These are phyloP conservation scores for Tinamus major DNA, from an alignment of 2,797 vertebrate species.

Conservation along the genomic window DNA sequence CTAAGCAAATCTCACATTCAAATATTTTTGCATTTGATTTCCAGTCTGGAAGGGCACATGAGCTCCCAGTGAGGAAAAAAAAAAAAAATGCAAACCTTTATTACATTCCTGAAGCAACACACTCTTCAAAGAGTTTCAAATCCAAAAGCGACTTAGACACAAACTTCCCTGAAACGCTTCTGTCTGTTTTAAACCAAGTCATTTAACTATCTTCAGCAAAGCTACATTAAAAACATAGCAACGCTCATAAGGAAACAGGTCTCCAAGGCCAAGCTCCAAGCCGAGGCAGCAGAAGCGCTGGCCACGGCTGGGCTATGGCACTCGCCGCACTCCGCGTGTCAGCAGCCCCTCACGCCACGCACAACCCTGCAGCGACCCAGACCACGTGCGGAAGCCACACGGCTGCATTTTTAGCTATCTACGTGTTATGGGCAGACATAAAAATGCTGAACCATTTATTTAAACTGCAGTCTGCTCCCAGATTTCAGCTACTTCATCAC, in stretches of 20 bases:
- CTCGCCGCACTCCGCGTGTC: too few species aligned
- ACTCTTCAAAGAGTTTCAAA: not conserved
- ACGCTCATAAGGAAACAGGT: not conserved
- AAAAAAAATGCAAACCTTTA: not conserved
- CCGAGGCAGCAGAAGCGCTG: not conserved
- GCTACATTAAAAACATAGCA: not conserved
- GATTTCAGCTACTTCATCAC: not conserved
- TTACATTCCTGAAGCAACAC: not conserved
- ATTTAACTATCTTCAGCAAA: not conserved
- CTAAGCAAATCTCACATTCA: not conserved
- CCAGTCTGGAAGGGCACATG: not conserved
- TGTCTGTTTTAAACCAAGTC: not conserved
- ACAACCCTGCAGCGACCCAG: not conserved
- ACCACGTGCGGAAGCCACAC: not conserved
- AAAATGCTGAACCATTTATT: constrained; percentile 11
- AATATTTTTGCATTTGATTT: not conserved
- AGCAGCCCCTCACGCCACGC: too few species aligned
- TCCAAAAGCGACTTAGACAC: not conserved
- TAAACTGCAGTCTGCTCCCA: not conserved
- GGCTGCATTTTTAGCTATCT: constrained; percentile 31
- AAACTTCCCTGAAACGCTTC: not conserved
- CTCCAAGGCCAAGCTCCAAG: not conserved
- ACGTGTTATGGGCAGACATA: not conserved
- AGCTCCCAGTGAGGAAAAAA: not conserved
- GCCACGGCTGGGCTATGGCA: too few species aligned